Evolutionary conservation across 2,113 vertebrate species (phyloP).

Genomic region (Osmerus eperlanus): DNA sequence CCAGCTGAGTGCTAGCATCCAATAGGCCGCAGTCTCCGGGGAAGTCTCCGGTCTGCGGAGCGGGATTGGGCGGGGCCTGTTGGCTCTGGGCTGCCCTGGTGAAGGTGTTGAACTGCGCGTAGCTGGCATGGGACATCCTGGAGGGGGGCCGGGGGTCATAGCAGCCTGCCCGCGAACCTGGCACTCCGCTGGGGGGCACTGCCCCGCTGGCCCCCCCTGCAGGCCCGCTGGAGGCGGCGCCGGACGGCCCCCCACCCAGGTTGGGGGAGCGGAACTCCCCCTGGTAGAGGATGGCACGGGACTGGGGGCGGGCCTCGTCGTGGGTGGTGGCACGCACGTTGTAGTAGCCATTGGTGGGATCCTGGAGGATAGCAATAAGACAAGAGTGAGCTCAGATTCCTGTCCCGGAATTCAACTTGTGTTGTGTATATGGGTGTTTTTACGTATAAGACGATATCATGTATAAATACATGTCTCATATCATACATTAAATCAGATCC

Average conservation of each 20-base stretch:
- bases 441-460: background rate
- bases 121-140: constrained; percentile 87
- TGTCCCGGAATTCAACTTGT: too few species aligned
- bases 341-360: constrained; percentile 96
- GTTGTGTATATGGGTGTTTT: background rate
- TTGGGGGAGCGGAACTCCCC: constrained; percentile 80
- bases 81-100: constrained; percentile 61
- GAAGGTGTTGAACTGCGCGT: constrained; percentile 89
- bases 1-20: constrained; percentile 79
- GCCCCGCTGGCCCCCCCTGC: constrained; percentile 39
- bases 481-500: background rate
- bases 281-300: constrained; percentile 81
- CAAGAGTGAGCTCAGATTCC: background rate
- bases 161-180: constrained; percentile 68
- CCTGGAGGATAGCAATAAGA: constrained; percentile 66
- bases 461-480: background rate
- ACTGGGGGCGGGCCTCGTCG: constrained; percentile 80
- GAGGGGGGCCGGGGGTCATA: constrained; percentile 85
- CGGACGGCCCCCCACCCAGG: constrained; percentile 51
- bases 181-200: constrained; percentile 43
- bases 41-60: constrained; percentile 66
- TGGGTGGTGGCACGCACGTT: constrained; percentile 87
- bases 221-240: constrained; percentile 47
- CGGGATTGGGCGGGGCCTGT: constrained; percentile 59
- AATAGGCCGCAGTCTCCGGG: constrained; percentile 71